These are phyloP conservation scores for Hydrochoerus hydrochaeris DNA, from an alignment of 2,113 vertebrate species.

Conservation along the genomic window DNA sequence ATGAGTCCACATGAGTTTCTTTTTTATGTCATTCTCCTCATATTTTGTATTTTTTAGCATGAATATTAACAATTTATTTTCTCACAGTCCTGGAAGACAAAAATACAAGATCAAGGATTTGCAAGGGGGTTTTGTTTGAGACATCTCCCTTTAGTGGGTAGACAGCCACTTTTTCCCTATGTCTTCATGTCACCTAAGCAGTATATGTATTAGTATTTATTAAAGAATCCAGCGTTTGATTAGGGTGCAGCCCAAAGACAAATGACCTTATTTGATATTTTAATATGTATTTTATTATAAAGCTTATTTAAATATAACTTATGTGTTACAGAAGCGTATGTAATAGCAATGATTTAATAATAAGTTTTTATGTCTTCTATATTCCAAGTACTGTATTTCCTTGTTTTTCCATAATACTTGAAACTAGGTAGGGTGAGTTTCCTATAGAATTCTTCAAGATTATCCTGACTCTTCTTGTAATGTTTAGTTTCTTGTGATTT, in stretches of 20 bases:
- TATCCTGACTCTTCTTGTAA: background rate
- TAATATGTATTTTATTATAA: background rate
- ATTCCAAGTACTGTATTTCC: too few species aligned
- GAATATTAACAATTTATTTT: background rate
- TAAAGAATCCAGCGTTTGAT: background rate
- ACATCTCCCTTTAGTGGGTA: fast-evolving
- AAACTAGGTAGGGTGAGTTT: too few species aligned
- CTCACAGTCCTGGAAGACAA: background rate
- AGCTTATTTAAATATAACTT: background rate
- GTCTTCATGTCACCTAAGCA: too few species aligned
- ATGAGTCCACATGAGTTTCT: background rate
- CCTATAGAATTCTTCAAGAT: background rate
- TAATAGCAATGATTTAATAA: background rate
- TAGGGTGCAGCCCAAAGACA: background rate
- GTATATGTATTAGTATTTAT: background rate
- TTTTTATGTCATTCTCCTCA: background rate
- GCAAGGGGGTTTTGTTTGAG: background rate
- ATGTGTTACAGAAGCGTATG: background rate
- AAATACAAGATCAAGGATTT: too few species aligned
- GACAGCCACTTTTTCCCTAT: background rate
- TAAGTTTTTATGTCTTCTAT: background rate
- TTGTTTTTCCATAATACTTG: background rate
- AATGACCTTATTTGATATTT: background rate
- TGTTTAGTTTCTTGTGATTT: background rate
- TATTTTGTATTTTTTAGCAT: background rate